Base-by-base conservation (phyloP, 1,140 invertebrate species). In the Phocides pigmalion region DNA sequence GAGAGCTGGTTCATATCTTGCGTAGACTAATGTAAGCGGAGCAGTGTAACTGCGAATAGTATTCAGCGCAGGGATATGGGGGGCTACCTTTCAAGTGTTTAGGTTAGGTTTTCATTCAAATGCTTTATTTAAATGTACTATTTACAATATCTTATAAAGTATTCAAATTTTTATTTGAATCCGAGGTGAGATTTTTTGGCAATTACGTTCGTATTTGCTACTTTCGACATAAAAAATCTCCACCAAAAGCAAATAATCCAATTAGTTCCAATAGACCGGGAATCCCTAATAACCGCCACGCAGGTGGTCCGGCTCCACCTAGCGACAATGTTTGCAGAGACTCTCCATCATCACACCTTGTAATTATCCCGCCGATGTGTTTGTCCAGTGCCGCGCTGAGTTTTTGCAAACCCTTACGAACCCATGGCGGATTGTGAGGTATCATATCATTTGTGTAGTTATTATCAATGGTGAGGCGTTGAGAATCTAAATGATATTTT, bases 301-400 rank as follows among this genome's bases (percentile, higher is more conserved):
- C 53, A 56, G 39, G 53, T 56, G 53, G 53, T 56, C 53, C 20
- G n/a, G 5, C 37, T 15, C 19, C 53, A 17, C 49, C 47, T 25
- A 54, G 50, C 54, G 16, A 35, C 35, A 65, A 58, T 65, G 22
- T 65, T 65, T 65, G 64, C 64, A 65, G 47, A 28, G 32, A 17
- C 16, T 49, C 44, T 59, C 20, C 46, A 58, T 41, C 50, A 25
- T 56, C 54, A 49, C 63, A 65, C 64, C 64, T 59, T 66, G 53
- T 66, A 66, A 66, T 66, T 66, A 66, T 51, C 46, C 14, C 47
- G 47, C 64, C 64, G 64, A 41, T 42, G 12, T 51, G 37, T 64
- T 54, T 64, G 39, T 54, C 41, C 62, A 46, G 25, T 11, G 62
- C 62, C 62, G 62, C 37, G 12, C 41, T 20, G 17, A 12, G n/a